phyloP scores from a whole-genome alignment of 2,797 vertebrate species.

The Lacerta viridis region DNA sequence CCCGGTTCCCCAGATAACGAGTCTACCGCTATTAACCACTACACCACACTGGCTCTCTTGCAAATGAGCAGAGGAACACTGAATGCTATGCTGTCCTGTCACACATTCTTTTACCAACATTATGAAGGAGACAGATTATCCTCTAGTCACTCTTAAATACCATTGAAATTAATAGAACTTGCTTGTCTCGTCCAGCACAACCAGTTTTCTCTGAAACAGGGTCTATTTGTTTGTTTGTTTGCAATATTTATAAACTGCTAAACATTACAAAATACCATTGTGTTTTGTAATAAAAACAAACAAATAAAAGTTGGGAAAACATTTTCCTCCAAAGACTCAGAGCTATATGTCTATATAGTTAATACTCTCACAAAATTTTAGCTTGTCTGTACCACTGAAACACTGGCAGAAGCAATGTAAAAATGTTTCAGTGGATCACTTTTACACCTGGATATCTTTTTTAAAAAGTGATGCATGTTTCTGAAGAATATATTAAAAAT shows the following conservation, averaged over 20 bases:
- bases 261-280: no score
- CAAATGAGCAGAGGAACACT: neutral
- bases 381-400: constrained; percentile 37
- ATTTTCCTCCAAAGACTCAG: no score
- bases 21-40: no score
- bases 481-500: constrained; percentile 22
- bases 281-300: no score
- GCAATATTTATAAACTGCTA: no score
- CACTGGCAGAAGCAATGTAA: neutral
- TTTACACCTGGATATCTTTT: constrained; percentile 42
- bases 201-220: neutral
- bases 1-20: no score
- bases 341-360: neutral
- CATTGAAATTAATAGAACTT: neutral
- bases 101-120: neutral
- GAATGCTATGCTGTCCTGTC: neutral
- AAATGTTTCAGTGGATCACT: constrained; percentile 21
- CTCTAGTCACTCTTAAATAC: neutral
- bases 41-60: no score
- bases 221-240: neutral
- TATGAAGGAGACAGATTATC: neutral
- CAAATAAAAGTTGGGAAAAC: no score
- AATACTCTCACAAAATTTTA: neutral
- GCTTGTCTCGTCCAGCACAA: neutral
- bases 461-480: constrained; percentile 19